Evolutionary conservation across 2,113 vertebrate species (phyloP).

Genomic region (Collichthys lucidus): DNA sequence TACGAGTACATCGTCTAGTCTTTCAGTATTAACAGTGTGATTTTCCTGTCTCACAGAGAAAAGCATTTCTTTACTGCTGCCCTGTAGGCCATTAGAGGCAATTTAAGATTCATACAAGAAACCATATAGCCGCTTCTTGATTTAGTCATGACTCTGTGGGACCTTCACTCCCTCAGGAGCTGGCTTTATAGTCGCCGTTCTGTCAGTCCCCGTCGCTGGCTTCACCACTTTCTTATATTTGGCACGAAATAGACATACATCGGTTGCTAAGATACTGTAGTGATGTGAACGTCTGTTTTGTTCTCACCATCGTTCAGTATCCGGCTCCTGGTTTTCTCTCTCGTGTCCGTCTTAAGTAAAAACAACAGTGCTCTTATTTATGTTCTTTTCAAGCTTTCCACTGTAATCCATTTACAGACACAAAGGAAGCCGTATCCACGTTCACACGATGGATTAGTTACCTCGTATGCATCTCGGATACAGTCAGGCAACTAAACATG

Average conservation of each 20-base stretch:
- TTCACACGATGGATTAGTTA: background rate
- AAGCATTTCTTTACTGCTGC: background rate
- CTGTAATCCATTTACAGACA: background rate
- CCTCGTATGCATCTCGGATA: background rate
- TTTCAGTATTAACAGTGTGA: background rate
- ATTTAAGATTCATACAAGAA: conserved; percentile 23
- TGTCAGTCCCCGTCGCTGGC: conserved; percentile 44
- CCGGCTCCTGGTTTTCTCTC: conserved; percentile 23
- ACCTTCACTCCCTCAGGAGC: conserved; percentile 21
- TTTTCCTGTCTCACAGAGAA: conserved; percentile 12
- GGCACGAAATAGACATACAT: conserved; percentile 60
- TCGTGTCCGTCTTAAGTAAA: conserved; percentile 25
- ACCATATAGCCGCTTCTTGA: conserved; percentile 12
- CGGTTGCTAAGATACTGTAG: conserved; percentile 80
- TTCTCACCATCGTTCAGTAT: conserved; percentile 51
- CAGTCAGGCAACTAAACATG: background rate
- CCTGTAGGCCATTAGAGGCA: conserved; percentile 25
- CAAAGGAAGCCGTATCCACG: background rate
- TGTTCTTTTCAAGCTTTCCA: background rate
- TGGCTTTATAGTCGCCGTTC: conserved; percentile 35
- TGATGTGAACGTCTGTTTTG: conserved; percentile 51
- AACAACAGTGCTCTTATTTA: background rate
- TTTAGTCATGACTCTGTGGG: conserved; percentile 28
- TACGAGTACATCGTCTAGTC: background rate
- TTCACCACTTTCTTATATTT: conserved; percentile 54